Conservation (phyloP, 1,140 invertebrate species). For the Heliothis subflexa region DNA sequence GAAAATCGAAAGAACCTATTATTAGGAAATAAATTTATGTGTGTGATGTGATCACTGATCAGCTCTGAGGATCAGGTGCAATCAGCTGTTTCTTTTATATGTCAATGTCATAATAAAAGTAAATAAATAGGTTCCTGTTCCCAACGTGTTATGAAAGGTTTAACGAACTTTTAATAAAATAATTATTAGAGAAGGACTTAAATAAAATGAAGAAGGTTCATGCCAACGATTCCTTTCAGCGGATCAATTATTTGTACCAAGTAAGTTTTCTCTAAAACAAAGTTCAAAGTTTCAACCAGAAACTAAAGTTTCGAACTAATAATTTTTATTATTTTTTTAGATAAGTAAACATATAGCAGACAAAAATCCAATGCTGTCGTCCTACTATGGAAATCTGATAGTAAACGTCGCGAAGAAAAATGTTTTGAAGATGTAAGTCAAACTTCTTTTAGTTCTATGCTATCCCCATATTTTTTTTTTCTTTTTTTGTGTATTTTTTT, state of each 20-base stretch:
- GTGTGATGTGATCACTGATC: too few species aligned
- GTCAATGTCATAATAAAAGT: too few species aligned
- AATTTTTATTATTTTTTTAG: constrained; percentile 62
- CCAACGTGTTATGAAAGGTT: not conserved
- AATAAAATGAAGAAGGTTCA: constrained; percentile 75
- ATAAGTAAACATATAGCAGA: constrained; percentile 80
- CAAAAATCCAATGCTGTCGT: constrained; percentile 76
- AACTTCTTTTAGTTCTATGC: constrained; percentile 3
- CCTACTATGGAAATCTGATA: constrained; percentile 85
- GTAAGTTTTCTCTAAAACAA: constrained; percentile 60
- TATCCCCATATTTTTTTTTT: too few species aligned
- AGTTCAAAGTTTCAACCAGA: constrained; percentile 6
- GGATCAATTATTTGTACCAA: constrained; percentile 87
- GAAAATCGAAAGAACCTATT: too few species aligned
- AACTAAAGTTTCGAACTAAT: not conserved
- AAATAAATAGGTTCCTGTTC: too few species aligned
- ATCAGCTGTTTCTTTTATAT: not conserved
- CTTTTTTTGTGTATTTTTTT: too few species aligned
- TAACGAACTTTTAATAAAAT: too few species aligned
- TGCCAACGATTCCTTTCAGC: constrained; percentile 86
- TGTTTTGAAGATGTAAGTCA: constrained; percentile 87
- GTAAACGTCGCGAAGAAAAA: constrained; percentile 86
- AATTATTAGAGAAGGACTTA: not conserved
- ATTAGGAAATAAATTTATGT: too few species aligned
- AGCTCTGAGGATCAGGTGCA: too few species aligned